Conservation (phyloP, 2,113 vertebrate species). For the Equus przewalskii region DNA sequence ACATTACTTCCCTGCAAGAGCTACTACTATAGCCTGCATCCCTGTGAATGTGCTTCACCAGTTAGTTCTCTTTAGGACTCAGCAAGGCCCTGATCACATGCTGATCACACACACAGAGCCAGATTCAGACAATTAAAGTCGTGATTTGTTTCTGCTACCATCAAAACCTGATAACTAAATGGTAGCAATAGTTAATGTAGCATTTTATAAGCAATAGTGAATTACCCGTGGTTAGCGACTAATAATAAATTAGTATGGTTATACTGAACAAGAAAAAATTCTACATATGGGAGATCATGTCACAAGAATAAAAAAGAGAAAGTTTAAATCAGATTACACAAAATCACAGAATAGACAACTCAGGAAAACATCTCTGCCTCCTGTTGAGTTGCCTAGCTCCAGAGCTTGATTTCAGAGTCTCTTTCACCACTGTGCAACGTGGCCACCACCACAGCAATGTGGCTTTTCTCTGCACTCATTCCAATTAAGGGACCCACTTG, state of each 20-base stretch:
- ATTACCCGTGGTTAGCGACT: constrained; percentile 73
- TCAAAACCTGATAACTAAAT: constrained; percentile 73
- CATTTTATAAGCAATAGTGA: constrained; percentile 80
- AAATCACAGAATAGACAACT: not conserved
- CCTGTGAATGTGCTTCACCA: not conserved
- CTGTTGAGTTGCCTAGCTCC: not conserved
- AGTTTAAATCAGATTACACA: not conserved
- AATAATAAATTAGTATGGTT: constrained; percentile 76
- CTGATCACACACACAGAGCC: constrained; percentile 75
- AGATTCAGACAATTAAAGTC: constrained; percentile 78
- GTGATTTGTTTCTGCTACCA: constrained; percentile 76
- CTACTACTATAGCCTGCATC: not conserved
- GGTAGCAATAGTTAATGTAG: constrained; percentile 76
- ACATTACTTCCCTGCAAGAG: constrained; percentile 73
- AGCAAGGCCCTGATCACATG: constrained; percentile 71
- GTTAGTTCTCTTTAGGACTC: constrained; percentile 56
- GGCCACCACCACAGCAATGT: not conserved
- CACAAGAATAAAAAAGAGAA: not conserved
- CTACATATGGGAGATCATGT: constrained; percentile 10
- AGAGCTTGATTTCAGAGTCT: not conserved
- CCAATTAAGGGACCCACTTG: not conserved
- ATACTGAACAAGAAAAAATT: not conserved
- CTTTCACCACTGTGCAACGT: not conserved
- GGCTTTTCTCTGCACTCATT: not conserved
- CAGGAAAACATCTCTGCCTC: not conserved